phyloP scores from a whole-genome alignment of 2,113 vertebrate species.

The Carlito syrichta region DNA sequence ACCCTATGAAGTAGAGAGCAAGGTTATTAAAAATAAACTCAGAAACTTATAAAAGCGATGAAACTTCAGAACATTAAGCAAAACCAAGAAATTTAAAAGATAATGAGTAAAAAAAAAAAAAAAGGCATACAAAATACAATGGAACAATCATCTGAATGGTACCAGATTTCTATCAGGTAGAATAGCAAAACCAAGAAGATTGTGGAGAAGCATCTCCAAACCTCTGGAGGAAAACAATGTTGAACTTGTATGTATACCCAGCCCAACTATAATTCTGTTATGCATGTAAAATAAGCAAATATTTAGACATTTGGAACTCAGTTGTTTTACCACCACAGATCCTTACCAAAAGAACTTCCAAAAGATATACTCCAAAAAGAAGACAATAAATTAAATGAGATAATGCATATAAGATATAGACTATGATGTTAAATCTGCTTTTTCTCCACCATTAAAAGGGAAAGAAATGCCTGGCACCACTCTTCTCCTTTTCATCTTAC shows the following conservation, averaged over 20 bases:
- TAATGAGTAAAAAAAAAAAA: neutral
- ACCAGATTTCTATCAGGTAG: neutral
- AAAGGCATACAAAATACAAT: neutral
- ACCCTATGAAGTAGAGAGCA: neutral
- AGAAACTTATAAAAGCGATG: neutral
- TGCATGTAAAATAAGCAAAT: neutral
- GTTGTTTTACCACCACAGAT: neutral
- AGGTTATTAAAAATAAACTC: neutral
- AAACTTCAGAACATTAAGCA: neutral
- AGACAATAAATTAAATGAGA: neutral
- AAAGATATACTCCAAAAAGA: neutral
- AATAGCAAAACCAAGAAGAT: neutral
- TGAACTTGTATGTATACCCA: slow-evolving; percentile 53
- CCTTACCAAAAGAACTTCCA: neutral
- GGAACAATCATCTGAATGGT: neutral
- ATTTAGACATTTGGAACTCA: slow-evolving; percentile 8
- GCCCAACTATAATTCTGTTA: neutral
- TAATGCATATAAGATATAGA: neutral
- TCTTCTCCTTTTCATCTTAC: neutral
- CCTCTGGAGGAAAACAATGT: slow-evolving; percentile 4
- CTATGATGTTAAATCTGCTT: neutral
- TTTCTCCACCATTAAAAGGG: neutral
- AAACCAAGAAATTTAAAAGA: neutral
- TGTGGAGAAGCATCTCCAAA: neutral
- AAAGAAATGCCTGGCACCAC: neutral